These are phyloP conservation scores for Palythoa grandiflora DNA, from an alignment of 92 coral and sea anemone species.

Conservation along the genomic window DNA sequence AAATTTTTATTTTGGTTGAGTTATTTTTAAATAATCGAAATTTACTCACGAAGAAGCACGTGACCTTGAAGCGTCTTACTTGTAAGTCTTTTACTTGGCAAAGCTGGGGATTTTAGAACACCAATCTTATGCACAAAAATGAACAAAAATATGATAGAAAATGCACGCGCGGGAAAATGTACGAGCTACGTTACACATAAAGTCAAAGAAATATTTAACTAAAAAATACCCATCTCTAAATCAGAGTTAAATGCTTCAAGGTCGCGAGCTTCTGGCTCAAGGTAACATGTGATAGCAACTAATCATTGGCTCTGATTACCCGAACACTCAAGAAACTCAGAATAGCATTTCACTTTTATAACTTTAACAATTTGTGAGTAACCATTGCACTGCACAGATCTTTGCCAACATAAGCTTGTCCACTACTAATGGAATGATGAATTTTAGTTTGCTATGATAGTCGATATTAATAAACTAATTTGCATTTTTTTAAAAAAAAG, in stretches of 20 bases:
- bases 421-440: constrained; percentile 37
- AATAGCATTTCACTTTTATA: constrained; percentile 4
- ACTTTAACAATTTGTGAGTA: constrained; percentile 4
- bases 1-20: neutral
- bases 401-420: constrained; percentile 43
- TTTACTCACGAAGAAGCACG: neutral
- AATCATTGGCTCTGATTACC: constrained; percentile 6
- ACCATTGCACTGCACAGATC: constrained; percentile 19
- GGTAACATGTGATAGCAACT: constrained; percentile 29
- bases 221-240: constrained; percentile 29
- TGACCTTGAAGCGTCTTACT: constrained; percentile 6
- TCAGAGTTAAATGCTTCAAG: constrained; percentile 33
- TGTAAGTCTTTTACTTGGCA: constrained; percentile 30
- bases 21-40: neutral
- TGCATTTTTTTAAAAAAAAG: constrained; percentile 40
- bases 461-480: constrained; percentile 3
- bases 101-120: constrained; percentile 41
- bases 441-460: constrained; percentile 9
- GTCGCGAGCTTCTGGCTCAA: constrained; percentile 38
- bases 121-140: constrained; percentile 34
- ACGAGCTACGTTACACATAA: constrained; percentile 21
- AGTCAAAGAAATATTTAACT: constrained; percentile 3
- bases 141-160: constrained; percentile 21
- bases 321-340: neutral
- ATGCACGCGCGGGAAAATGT: neutral